Percentiles rank a stretch among this genome's conserved stretches.
phyloP scores from a whole-genome alignment of 2,888 invertebrate species.

The Tryphoninae sp. region DNA sequence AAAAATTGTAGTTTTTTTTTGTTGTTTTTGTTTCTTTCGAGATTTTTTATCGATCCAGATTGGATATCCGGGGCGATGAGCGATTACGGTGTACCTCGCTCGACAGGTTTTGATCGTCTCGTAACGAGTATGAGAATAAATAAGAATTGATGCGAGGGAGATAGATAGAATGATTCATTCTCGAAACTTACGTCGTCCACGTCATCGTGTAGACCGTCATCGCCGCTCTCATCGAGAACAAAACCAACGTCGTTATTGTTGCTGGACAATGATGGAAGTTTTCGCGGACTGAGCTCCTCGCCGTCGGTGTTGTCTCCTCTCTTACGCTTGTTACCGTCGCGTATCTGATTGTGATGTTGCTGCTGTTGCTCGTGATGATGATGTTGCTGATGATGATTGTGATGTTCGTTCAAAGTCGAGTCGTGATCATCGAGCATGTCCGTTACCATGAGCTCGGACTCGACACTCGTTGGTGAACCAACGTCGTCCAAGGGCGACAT shows the following conservation, averaged over 20 bases:
- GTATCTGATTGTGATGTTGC: slow-evolving; percentile 60
- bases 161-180: slow-evolving; percentile 26
- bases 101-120: slow-evolving; percentile 16
- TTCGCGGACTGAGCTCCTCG: slow-evolving; percentile 75
- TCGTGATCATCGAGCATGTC: slow-evolving; percentile 79
- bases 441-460: slow-evolving; percentile 78
- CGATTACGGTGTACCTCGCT: slow-evolving; percentile 1
- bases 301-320: slow-evolving; percentile 70
- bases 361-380: slow-evolving; percentile 64
- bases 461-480: slow-evolving; percentile 76
- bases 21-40: neutral
- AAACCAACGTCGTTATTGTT: slow-evolving; percentile 80
- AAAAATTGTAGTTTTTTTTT: neutral
- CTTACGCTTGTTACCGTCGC: slow-evolving; percentile 74
- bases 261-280: slow-evolving; percentile 74
- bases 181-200: slow-evolving; percentile 77
- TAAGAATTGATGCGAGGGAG: slow-evolving; percentile 2
- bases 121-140: slow-evolving; percentile 9
- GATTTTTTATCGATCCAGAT: slow-evolving; percentile 1
- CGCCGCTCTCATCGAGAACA: slow-evolving; percentile 76
- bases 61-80: slow-evolving; percentile 12
- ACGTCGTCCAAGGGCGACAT: slow-evolving; percentile 80
- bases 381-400: slow-evolving; percentile 62
- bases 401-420: slow-evolving; percentile 64
- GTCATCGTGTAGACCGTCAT: slow-evolving; percentile 76